Evolutionary conservation across 2,113 vertebrate genomes (phyloP).

Genomic region (Hemiprocne comata): DNA sequence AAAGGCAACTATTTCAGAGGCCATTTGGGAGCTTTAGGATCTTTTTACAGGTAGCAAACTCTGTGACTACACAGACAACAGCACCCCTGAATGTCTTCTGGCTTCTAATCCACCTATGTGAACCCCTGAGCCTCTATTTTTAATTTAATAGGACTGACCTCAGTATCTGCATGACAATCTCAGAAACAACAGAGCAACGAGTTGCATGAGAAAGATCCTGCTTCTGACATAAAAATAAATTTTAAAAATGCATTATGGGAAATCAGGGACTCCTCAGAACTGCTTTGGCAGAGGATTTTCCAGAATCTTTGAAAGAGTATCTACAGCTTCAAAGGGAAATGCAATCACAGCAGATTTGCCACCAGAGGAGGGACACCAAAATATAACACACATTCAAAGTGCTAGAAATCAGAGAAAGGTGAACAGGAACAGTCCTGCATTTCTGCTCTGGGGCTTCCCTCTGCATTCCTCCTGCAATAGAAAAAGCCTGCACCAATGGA

Average conservation of each 20-base stretch:
- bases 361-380: neutral
- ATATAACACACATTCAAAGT: fast-evolving
- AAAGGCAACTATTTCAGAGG: neutral
- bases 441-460: neutral
- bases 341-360: neutral
- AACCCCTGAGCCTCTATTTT: neutral
- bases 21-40: neutral
- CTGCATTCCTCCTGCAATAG: neutral
- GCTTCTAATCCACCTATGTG: neutral
- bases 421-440: neutral
- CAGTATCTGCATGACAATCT: neutral
- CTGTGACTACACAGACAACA: neutral
- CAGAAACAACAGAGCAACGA: neutral
- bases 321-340: neutral
- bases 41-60: neutral
- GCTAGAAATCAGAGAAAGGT: fast-evolving
- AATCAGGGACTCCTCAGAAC: neutral
- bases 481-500: neutral
- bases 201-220: neutral
- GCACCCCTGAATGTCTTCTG: neutral
- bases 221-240: neutral
- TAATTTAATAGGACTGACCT: neutral
- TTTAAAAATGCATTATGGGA: neutral
- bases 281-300: neutral
- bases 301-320: neutral